These are phyloP conservation scores for Fragum sueziense DNA, from an alignment of 2,888 invertebrate genomes.

Conservation along the genomic window DNA sequence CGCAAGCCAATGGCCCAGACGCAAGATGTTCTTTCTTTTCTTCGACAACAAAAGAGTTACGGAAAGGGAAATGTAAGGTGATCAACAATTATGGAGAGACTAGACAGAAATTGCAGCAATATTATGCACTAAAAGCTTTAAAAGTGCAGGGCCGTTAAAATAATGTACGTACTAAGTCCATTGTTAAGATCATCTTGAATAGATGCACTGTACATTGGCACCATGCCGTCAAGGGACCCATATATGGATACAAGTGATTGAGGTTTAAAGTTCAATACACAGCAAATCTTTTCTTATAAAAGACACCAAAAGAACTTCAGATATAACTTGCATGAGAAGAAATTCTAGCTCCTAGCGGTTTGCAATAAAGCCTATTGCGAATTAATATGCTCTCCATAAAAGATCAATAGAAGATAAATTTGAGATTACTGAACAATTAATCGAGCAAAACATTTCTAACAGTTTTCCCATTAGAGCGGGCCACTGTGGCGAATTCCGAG, in stretches of 20 bases:
- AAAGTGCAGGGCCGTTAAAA: too few species aligned
- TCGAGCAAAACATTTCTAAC: constrained; percentile 50
- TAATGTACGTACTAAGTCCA: too few species aligned
- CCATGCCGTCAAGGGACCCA: not conserved
- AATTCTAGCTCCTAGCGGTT: constrained; percentile 12
- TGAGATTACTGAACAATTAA: constrained; percentile 60
- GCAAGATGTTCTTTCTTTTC: too few species aligned
- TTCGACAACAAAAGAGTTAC: too few species aligned
- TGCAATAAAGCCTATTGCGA: constrained; percentile 18
- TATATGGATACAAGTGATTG: not conserved
- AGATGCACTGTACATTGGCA: too few species aligned
- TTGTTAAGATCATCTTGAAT: too few species aligned
- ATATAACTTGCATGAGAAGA: not conserved
- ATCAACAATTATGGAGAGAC: too few species aligned
- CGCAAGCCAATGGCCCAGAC: too few species aligned
- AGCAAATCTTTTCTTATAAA: not conserved
- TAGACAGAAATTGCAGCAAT: too few species aligned
- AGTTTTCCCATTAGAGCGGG: constrained; percentile 56
- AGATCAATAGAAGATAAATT: constrained; percentile 54
- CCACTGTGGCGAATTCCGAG: constrained; percentile 57
- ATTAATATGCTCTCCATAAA: constrained; percentile 53
- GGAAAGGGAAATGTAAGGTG: too few species aligned
- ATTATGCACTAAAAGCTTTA: too few species aligned
- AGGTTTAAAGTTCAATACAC: not conserved
- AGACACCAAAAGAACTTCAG: not conserved